Evolutionary conservation across 2,888 invertebrate genomes (phyloP).

Genomic region (Acronicta aceris): DNA sequence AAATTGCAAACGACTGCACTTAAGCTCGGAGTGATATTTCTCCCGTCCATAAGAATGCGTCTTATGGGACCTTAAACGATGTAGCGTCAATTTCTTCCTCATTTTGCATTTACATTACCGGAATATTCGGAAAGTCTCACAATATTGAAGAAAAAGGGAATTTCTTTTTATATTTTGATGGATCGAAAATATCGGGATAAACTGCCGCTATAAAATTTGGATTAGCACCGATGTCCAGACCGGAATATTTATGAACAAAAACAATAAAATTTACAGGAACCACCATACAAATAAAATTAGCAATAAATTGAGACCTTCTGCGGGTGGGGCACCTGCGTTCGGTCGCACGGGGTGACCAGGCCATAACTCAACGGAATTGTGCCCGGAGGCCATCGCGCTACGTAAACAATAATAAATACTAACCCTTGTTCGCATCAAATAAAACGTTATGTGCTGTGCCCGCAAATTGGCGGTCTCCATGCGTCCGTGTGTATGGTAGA

Average conservation of each 20-base stretch:
- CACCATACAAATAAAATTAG: slow-evolving; percentile 80
- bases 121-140: slow-evolving; percentile 10
- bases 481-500: slow-evolving; percentile 29
- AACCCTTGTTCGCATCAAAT: slow-evolving; percentile 72
- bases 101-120: slow-evolving; percentile 29
- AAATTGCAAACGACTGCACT: slow-evolving; percentile 42
- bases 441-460: slow-evolving; percentile 70
- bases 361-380: slow-evolving; percentile 84
- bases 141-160: slow-evolving; percentile 1
- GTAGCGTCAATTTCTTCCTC: slow-evolving; percentile 31
- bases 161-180: slow-evolving; percentile 16
- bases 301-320: slow-evolving; percentile 83
- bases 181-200: slow-evolving; percentile 33
- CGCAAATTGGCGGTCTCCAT: slow-evolving; percentile 62
- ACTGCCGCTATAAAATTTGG: slow-evolving; percentile 37
- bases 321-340: slow-evolving; percentile 77
- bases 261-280: slow-evolving; percentile 72
- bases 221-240: slow-evolving; percentile 32
- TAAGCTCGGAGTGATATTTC: slow-evolving; percentile 36
- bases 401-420: slow-evolving; percentile 79
- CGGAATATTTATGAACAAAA: slow-evolving; percentile 55
- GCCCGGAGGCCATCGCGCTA: slow-evolving; percentile 76
- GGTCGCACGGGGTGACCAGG: slow-evolving; percentile 73
- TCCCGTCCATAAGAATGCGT: slow-evolving; percentile 42
- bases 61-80: slow-evolving; percentile 40